Conservation (phyloP, 2,797 vertebrate species). For the Melopsittacus undulatus region DNA sequence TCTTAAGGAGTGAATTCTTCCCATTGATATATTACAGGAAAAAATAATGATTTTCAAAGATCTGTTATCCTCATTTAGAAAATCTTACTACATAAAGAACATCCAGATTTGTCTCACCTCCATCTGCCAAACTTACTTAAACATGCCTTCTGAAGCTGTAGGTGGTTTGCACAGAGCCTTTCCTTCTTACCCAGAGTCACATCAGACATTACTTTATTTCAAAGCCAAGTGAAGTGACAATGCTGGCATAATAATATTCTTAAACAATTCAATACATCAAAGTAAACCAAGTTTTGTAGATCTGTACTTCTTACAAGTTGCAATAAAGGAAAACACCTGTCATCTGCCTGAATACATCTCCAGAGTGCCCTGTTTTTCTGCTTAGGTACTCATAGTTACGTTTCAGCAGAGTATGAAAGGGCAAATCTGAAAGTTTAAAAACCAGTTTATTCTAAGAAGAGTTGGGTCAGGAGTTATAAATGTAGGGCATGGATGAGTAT, state of each 20-base stretch:
- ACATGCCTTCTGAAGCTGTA: background rate
- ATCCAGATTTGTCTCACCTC: background rate
- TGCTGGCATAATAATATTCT: background rate
- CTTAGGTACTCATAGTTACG: background rate
- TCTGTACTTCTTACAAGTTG: background rate
- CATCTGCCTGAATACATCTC: background rate
- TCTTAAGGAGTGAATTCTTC: background rate
- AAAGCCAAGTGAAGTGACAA: background rate
- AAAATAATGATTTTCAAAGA: background rate
- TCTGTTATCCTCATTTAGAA: background rate
- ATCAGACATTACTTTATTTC: background rate
- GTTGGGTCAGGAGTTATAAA: background rate
- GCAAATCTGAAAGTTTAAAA: background rate
- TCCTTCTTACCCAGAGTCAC: background rate
- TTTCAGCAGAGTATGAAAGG: background rate
- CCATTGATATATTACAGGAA: background rate
- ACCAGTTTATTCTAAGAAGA: background rate
- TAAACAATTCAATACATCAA: background rate
- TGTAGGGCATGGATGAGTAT: background rate
- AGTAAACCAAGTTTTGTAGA: background rate
- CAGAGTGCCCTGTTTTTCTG: background rate
- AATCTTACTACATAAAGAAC: background rate
- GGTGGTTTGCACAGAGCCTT: background rate
- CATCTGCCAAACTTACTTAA: background rate
- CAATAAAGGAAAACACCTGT: background rate